A percentile compares a stretch with the other conserved stretches of the same genome.
These are phyloP conservation scores for Actinopyga echinites DNA, from an alignment of 53 echinoderm and acorn worm species.

Conservation along the genomic window DNA sequence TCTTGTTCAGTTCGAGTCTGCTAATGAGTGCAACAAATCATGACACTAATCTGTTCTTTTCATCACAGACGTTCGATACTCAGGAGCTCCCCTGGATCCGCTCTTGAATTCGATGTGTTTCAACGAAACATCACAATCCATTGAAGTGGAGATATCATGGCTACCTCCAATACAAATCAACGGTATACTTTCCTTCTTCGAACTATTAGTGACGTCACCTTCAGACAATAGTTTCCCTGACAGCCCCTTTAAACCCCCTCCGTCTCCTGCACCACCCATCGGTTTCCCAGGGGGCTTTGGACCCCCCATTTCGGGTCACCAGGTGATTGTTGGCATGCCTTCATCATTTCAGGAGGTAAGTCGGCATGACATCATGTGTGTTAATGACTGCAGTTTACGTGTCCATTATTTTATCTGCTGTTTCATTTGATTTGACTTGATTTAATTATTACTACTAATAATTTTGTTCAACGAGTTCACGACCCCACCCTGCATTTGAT, in stretches of 20 bases:
- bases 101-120: conserved; percentile 52
- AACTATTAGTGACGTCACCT: conserved; percentile 16
- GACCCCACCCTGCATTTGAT: too few species aligned
- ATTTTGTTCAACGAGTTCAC: too few species aligned
- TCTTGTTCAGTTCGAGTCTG: too few species aligned
- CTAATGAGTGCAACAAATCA: too few species aligned
- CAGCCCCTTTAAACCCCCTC: background rate
- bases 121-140: conserved; percentile 40
- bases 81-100: conserved; percentile 60
- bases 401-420: too few species aligned
- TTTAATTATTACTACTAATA: too few species aligned
- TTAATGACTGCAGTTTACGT: too few species aligned
- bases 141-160: conserved; percentile 52
- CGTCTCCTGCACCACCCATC: background rate
- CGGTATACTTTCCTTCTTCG: conserved; percentile 44
- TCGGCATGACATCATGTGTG: too few species aligned
- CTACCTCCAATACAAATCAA: conserved; percentile 60
- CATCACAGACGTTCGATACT: conserved; percentile 32
- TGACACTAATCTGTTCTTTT: background rate
- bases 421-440: too few species aligned
- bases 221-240: background rate
- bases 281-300: background rate
- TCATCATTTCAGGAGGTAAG: background rate
- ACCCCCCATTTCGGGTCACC: background rate
- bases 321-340: background rate